Percentiles rank a stretch among this genome's conserved stretches.
Evolutionary conservation across 2,888 invertebrate species (phyloP).

Genomic region (Trilocha varians): DNA sequence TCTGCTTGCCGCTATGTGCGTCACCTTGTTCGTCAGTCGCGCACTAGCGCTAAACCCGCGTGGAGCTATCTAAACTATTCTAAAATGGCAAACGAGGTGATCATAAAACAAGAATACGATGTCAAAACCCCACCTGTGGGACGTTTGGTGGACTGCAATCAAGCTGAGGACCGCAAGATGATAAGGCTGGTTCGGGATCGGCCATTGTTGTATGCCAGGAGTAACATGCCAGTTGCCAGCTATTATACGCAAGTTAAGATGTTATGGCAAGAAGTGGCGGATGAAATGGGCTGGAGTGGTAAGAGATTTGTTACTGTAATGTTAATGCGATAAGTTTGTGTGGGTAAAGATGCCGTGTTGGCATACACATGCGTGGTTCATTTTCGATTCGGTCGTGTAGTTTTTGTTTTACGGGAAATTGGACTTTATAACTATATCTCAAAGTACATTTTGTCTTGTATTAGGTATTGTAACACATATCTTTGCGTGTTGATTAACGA

Average conservation of each 20-base stretch:
- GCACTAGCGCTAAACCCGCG: slow-evolving; percentile 32
- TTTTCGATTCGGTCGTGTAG: background rate
- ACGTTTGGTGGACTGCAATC: slow-evolving; percentile 40
- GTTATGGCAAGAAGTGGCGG: slow-evolving; percentile 57
- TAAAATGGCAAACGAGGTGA: background rate
- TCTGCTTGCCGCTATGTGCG: slow-evolving; percentile 60
- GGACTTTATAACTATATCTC: background rate
- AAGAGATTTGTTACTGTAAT: slow-evolving; percentile 4
- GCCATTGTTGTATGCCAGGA: slow-evolving; percentile 55
- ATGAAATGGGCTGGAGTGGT: slow-evolving; percentile 60
- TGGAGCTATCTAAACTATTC: too few relatives aligned
- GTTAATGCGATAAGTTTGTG: background rate
- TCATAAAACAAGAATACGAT: background rate
- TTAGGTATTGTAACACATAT: background rate
- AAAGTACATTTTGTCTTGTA: background rate
- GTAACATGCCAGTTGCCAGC: slow-evolving; percentile 63
- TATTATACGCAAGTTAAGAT: slow-evolving; percentile 55
- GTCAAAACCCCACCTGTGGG: slow-evolving; percentile 4
- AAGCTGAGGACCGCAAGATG: slow-evolving; percentile 60
- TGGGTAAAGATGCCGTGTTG: background rate
- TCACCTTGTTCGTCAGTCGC: slow-evolving; percentile 36
- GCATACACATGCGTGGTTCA: background rate
- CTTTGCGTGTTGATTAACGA: background rate
- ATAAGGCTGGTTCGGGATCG: slow-evolving; percentile 55
- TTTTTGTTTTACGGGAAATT: background rate